Base-by-base conservation (phyloP, 2,888 invertebrate species). In the Melinaea menophilus region DNA sequence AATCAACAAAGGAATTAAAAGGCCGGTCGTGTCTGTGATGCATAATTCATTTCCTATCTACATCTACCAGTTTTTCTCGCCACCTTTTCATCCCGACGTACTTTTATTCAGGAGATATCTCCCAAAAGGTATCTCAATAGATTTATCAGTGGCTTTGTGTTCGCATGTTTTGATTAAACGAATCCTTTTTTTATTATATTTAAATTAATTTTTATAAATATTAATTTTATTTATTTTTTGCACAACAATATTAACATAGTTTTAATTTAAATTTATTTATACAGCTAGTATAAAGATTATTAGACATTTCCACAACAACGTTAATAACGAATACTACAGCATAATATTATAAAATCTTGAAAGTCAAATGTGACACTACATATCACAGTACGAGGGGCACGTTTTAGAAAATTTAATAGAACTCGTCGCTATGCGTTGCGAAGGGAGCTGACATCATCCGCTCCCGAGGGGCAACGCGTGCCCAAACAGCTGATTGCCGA, bases 401-500 rank as follows among this genome's bases (percentile, higher is more conserved):
- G 79, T 78, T 80, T 80, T 75, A 76, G 73, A 73, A 72, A 79
- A 81, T 84, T 81, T 81, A 81, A 84, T 84, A 84, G 79, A 82
- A 83, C 80, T 79, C 75, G 72, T 73, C 75, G 75, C 75, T 60
- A 55, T 74, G 69, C 72, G 70, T 68, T 72, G 71, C 75, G 74
- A 75, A 73, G 74, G 80, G 76, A 77, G 80, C 81, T 82, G 82
- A 85, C 86, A 81, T 83, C 86, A 82, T 76, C 79, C 74, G 76
- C 77, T 78, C 81, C 85, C 81, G 76, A 75, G 78, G 83, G 82
- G 84, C 83, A 75, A 77, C 86, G 86, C 86, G 88, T 88, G 88
- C 88, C 86, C 79, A 81, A 88, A 88, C 90, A 90, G 90, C 90
- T 90, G 90, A 90, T 89, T 88, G 85, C 85, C 81, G 78, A 74